Base-by-base conservation (phyloP, 2,888 invertebrate genomes). In the Eutolmus rufibarbis region DNA sequence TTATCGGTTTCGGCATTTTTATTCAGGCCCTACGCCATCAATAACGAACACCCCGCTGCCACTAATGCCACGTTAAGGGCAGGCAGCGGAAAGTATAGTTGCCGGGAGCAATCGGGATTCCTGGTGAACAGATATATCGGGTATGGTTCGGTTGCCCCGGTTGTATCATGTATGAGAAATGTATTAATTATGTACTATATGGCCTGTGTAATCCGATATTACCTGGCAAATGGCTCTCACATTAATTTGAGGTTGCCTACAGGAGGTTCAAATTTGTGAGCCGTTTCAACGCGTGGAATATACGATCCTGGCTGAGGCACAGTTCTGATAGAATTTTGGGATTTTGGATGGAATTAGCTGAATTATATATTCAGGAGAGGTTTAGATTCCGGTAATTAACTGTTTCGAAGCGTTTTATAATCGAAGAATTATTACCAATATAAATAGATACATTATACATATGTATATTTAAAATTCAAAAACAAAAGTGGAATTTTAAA, bases 181-280 rank as follows among this genome's bases (percentile, higher is more conserved):
- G 74, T 74, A 85, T 85, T 85, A 85, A 85, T 85, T 85, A 85
- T 85, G 74, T 85, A 85, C 37, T 85, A 85, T 74, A 85, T 74
- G 74, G 85, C 8, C 85, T 85, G 43, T 85, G 74, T 85, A 85
- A 85, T 85, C 85, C 74, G 74, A 85, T 85, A 85, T 85, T 85
- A 74, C 74, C 74, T 74, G 85, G 74, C 66, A 85, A 85, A 85
- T 85, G 74, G 85, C 46, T 46, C 74, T 85, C 85, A 28, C 74
- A 74, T 74, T 85, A 85, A 85, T 85, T 85, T 85, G 85, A 43
- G 74, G 85, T 85, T 85, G 40, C 74, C 85, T 74, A 46, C 46
- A 74, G 23, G 66, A 85, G 46, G 74, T 74, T 84, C 66, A 37
- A 34, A 84, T 84, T 84, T 40, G 37, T 84, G 66, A 23, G 57